phyloP scores from a whole-genome alignment of 2,113 vertebrate species.

The Mellivora capensis region DNA sequence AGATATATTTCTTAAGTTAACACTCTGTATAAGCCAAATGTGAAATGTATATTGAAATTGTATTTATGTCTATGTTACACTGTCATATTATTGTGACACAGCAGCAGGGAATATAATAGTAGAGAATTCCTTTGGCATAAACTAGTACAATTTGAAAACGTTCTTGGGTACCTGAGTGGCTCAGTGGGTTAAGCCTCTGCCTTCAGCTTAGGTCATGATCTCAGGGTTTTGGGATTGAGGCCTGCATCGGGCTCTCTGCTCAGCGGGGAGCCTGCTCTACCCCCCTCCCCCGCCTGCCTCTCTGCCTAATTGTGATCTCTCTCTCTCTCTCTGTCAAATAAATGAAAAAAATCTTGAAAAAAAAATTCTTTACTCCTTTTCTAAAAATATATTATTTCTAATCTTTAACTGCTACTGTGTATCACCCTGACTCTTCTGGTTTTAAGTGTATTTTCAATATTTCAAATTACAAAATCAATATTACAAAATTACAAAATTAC shows the following conservation, averaged over 20 bases:
- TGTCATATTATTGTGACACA: neutral
- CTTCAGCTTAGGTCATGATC: too few relatives aligned
- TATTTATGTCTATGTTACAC: neutral
- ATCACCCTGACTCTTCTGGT: neutral
- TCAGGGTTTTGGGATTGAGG: too few relatives aligned
- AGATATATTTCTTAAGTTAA: neutral
- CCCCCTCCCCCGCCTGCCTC: too few relatives aligned
- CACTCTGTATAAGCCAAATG: neutral
- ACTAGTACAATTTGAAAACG: neutral
- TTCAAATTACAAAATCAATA: too few relatives aligned
- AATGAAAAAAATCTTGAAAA: too few relatives aligned
- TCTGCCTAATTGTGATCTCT: too few relatives aligned
- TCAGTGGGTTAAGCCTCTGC: too few relatives aligned
- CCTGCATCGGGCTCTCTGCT: too few relatives aligned
- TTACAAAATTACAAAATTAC: neutral
- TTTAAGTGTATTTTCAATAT: neutral
- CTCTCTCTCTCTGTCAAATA: too few relatives aligned
- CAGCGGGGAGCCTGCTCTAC: too few relatives aligned
- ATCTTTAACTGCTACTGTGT: neutral
- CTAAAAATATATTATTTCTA: neutral
- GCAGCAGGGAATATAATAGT: neutral
- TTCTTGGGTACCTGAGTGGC: neutral
- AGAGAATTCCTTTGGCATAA: slow-evolving; percentile 1
- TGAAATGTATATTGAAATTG: neutral
- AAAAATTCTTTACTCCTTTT: neutral